Evolutionary conservation across 2,113 vertebrate genomes (phyloP).

Genomic region (Bothrops jararaca): DNA sequence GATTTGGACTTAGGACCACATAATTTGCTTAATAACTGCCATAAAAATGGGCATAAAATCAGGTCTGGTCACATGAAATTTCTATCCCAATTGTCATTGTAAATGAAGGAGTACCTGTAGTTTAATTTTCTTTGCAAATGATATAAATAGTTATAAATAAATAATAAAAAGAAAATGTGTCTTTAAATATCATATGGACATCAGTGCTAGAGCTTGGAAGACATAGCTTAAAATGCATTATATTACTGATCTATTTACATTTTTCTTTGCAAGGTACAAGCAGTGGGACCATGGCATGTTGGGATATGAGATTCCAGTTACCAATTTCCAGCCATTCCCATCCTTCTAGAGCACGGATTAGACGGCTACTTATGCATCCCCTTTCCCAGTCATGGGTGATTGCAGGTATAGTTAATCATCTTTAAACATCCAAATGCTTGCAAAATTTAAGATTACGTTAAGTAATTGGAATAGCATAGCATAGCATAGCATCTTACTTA

Average conservation of each 20-base stretch:
- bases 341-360: conserved; percentile 88
- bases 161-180: background rate
- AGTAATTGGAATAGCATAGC: background rate
- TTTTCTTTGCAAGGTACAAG: conserved; percentile 82
- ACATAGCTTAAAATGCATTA: background rate
- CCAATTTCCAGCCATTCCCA: conserved; percentile 96
- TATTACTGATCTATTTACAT: conserved; percentile 21
- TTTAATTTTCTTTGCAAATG: background rate
- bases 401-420: conserved; percentile 76
- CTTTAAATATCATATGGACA: background rate
- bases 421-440: background rate
- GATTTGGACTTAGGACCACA: background rate
- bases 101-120: background rate
- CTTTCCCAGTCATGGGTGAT: conserved; percentile 95
- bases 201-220: background rate
- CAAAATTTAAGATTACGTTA: background rate
- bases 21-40: background rate
- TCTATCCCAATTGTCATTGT: background rate
- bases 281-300: conserved; percentile 97
- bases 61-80: background rate
- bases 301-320: conserved; percentile 98
- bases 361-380: conserved; percentile 94
- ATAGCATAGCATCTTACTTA: background rate
- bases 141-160: background rate
- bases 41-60: background rate